These are phyloP conservation scores for Pyrocoelia pectoralis DNA, from an alignment of 2,888 invertebrate genomes.

Conservation along the genomic window DNA sequence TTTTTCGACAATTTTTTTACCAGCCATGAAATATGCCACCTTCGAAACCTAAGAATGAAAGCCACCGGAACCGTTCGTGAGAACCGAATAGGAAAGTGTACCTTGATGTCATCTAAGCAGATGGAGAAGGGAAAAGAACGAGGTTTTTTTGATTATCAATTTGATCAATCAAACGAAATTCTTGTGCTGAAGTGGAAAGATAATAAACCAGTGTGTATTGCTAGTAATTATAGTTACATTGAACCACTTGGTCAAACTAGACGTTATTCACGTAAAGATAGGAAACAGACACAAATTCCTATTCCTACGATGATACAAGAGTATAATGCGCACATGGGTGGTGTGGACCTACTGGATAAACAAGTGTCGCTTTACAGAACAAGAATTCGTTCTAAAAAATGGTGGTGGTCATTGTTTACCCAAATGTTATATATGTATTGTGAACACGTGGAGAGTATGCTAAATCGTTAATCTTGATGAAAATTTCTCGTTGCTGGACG, in stretches of 20 bases:
- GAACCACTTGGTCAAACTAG: conserved; percentile 19
- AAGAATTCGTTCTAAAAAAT: conserved; percentile 22
- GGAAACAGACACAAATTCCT: no score
- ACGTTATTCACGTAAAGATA: conserved; percentile 13
- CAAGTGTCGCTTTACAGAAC: conserved; percentile 26
- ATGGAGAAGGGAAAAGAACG: conserved; percentile 30
- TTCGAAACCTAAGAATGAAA: conserved; percentile 21
- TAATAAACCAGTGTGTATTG: conserved; percentile 20
- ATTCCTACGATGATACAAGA: no score
- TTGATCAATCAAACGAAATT: conserved; percentile 24
- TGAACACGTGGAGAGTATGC: conserved; percentile 15
- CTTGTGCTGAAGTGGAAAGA: conserved; percentile 24
- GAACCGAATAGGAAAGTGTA: conserved; percentile 24
- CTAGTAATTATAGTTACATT: conserved; percentile 22
- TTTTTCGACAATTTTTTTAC: conserved; percentile 32
- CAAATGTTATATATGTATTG: neutral
- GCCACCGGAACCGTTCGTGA: conserved; percentile 26
- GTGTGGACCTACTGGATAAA: conserved; percentile 29
- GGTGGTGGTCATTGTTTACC: conserved; percentile 28
- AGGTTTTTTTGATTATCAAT: conserved; percentile 30
- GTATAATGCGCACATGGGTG: conserved; percentile 25
- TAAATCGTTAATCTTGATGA: conserved; percentile 10
- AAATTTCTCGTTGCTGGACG: conserved; percentile 4
- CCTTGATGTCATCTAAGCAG: conserved; percentile 14
- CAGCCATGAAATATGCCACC: conserved; percentile 14